Conservation (phyloP, 2,797 vertebrate species). For the Iguana delicatissima region DNA sequence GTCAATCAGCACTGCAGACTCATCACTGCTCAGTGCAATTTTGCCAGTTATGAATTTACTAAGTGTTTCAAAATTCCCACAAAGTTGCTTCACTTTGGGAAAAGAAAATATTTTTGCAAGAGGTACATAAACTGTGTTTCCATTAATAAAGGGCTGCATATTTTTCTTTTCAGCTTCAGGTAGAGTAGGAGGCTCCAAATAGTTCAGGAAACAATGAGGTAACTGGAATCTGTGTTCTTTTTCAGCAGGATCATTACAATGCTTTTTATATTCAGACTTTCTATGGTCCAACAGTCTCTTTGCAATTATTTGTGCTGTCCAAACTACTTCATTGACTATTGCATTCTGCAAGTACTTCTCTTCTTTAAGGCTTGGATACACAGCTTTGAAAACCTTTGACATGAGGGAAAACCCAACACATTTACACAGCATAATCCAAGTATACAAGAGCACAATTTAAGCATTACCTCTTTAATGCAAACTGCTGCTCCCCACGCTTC, state of each 20-base stretch:
- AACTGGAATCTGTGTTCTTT: conserved; percentile 25
- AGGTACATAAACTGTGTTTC: conserved; percentile 82
- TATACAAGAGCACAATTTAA: conserved; percentile 21
- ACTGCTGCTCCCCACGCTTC: not conserved
- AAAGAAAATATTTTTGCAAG: conserved; percentile 83
- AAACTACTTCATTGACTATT: conserved; percentile 85
- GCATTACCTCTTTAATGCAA: not conserved
- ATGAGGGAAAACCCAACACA: conserved; percentile 19
- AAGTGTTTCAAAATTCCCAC: conserved; percentile 81
- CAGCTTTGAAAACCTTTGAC: conserved; percentile 85
- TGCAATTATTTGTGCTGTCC: conserved; percentile 81
- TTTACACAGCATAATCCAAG: conserved; percentile 7
- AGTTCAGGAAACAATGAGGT: not conserved
- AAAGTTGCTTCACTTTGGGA: conserved; percentile 83
- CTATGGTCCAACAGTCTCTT: conserved; percentile 66
- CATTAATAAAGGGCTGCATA: conserved; percentile 69
- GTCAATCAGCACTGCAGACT: conserved; percentile 80
- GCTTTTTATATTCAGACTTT: conserved; percentile 35
- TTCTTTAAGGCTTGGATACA: conserved; percentile 91
- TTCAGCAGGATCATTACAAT: not conserved
- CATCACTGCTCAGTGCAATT: conserved; percentile 81
- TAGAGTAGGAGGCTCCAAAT: conserved; percentile 17
- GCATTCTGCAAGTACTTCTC: conserved; percentile 85
- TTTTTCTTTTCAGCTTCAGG: conserved; percentile 54
- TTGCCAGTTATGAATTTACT: conserved; percentile 76